phyloP scores from a whole-genome alignment of 2,113 vertebrate species.

The Sturnira hondurensis region DNA sequence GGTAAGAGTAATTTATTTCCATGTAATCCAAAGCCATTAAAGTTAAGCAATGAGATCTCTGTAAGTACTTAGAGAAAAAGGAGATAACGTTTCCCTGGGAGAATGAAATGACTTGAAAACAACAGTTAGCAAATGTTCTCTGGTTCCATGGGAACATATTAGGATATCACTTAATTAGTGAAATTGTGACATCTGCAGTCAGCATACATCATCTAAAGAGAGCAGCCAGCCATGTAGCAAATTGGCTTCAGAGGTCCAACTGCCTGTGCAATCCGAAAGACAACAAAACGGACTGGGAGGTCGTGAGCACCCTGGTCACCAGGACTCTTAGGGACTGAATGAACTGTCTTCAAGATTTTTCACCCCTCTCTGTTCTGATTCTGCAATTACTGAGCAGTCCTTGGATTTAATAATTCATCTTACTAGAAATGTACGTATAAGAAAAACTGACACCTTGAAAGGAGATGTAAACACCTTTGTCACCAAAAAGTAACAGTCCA shows the following conservation, averaged over 20 bases:
- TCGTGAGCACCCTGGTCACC: too few species aligned
- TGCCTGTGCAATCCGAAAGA: background rate
- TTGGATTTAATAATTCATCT: background rate
- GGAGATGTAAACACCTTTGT: background rate
- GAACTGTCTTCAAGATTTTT: background rate
- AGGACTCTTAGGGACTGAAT: background rate
- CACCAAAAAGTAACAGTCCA: background rate
- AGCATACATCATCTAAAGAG: background rate
- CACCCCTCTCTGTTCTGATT: background rate
- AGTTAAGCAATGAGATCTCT: background rate
- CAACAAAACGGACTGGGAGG: background rate
- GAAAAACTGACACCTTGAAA: background rate
- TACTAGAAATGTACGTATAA: background rate
- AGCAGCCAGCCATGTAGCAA: background rate
- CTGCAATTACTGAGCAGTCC: background rate
- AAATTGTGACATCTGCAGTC: slow-evolving; percentile 14
- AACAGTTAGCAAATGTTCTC: slow-evolving; percentile 50
- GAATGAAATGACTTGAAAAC: slow-evolving; percentile 59
- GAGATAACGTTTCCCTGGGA: slow-evolving; percentile 34
- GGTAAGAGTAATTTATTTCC: slow-evolving; percentile 42
- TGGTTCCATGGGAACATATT: slow-evolving; percentile 13
- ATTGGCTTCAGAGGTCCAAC: background rate
- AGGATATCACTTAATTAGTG: slow-evolving; percentile 61
- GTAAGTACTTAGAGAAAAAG: slow-evolving; percentile 33
- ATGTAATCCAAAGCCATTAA: background rate